Base-by-base conservation (phyloP, 2,888 invertebrate genomes). In the Horisme vitalbata region DNA sequence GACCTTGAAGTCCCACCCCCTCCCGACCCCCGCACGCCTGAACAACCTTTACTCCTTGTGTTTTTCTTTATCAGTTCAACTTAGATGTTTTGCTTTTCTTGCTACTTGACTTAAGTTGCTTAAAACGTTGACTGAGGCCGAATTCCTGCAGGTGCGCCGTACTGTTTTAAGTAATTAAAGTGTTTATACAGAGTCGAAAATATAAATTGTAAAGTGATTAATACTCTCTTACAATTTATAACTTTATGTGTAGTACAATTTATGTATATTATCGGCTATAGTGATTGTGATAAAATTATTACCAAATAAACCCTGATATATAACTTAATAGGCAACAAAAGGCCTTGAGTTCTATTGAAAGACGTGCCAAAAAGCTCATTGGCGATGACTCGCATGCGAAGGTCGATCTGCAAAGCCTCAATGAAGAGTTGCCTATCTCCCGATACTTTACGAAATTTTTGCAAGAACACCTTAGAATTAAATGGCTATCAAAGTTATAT, bases 11-110 rank as follows among this genome's bases (percentile, higher is more conserved):
- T 51, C 57, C 60, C 55, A 52, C 55, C 57, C 34, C 50, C 44
- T 44, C 58, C 44, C 41, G 33, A 33, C 63, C 45, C 62, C 56
- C 57, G 49, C 51, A 33, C 45, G 53, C 63, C 58, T 70, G 54
- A 61, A 65, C 67, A 66, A 71, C 73, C 70, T 75, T 69, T 69
- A 72, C 71, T 72, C 67, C 74, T 76, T 73, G 63, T 75, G 27
- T 53, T 60, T 56, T 49, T 45, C 55, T 44, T 48, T 37, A 54
- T 51, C 45, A 37, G 49, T 52, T 53, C 27, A 47, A 44, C 43
- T 53, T 52, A 36, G 43, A 39, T 44, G 49, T 46, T 54, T 26
- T 36, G 38, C 46, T 45, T 49, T 53, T 52, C 39, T 39, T 52
- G 41, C 33, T 30, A 35, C 18, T 24, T 43, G 9, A 35, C 12